Base-by-base conservation (phyloP, 2,113 vertebrate genomes). In the Phyllopteryx taeniolatus region DNA sequence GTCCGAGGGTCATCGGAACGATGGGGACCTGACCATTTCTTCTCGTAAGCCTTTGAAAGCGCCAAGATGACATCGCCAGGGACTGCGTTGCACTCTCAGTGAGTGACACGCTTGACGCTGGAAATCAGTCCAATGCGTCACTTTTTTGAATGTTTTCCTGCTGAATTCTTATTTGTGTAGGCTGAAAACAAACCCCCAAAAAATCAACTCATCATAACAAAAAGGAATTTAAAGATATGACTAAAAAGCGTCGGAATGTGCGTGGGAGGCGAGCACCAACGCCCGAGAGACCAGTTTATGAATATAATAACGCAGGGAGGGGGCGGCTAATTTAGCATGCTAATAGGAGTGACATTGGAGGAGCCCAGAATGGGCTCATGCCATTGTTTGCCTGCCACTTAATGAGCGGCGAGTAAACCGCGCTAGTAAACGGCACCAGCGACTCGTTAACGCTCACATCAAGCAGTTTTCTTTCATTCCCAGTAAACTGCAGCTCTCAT, bases 361-460 rank as follows among this genome's bases (percentile, higher is more conserved):
- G 27, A 60, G 31, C 57, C 27, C 13, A 14, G 15, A 60, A 1
- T 31, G 59, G 33, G 10, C 11, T 17, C 14, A 61, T 17, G 59
- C 33, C 49, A 65, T 33, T 60, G 67, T 65, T 65, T 70, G 66
- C 77, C 77, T 79, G 64, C 43, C 54, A 35, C 78, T 74, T 80
- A 87, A 86, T 78, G 61, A 85, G 82, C 66, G 57, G 13, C 61
- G 72, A 72, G 77, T 71, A 68, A 76, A 72, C 12, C 12, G 27
- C 8, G 19, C n/a, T 22, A 4, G 10, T 46, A 60, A 81, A 82
- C 83, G 83, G 80, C 86, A 81, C 82, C 83, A 84, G 80, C 86
- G 83, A 87, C 81, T 83, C 76, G 86, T 88, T 83, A 84, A 84
- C 87, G 87, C 83, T 83, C 60, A 73, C 68, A 17, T 54, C 33